Conservation (phyloP, 2,888 invertebrate species). For the Mactromeris polynyma region DNA sequence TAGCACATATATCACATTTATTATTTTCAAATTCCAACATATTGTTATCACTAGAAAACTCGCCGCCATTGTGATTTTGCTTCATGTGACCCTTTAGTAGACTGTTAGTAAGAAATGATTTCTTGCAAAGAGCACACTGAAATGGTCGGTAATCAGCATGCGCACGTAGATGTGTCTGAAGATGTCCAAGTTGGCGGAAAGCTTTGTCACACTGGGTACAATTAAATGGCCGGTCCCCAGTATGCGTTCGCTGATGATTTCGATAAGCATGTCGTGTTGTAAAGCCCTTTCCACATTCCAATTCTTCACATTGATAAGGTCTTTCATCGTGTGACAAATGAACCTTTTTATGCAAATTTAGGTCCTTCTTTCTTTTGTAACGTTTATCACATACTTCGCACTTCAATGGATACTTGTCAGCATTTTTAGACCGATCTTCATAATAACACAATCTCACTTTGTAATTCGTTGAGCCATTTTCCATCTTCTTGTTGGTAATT, state of each 20-base stretch:
- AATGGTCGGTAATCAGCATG: conserved; percentile 53
- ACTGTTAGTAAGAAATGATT: conserved; percentile 39
- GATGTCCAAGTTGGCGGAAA: conserved; percentile 51
- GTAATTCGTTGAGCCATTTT: conserved; percentile 13
- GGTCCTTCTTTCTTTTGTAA: conserved; percentile 20
- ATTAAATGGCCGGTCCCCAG: conserved; percentile 41
- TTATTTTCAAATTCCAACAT: background rate
- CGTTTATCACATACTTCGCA: conserved; percentile 39
- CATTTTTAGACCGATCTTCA: conserved; percentile 28
- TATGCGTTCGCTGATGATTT: conserved; percentile 28
- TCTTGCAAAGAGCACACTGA: conserved; percentile 45
- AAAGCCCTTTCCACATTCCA: conserved; percentile 60
- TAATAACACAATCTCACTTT: conserved; percentile 44
- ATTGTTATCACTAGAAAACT: background rate
- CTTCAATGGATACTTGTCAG: conserved; percentile 16
- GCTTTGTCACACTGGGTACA: conserved; percentile 48
- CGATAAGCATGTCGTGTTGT: background rate
- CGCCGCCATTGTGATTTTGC: background rate
- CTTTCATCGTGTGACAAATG: conserved; percentile 48
- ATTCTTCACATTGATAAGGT: conserved; percentile 41
- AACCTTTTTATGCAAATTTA: conserved; percentile 47
- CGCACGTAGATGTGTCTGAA: conserved; percentile 45
- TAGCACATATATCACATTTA: conserved; percentile 35
- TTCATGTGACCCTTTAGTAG: conserved; percentile 46
- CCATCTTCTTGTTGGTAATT: background rate